Evolutionary conservation across 2,797 vertebrate species (phyloP).

Genomic region (Hoplostethus atlanticus): DNA sequence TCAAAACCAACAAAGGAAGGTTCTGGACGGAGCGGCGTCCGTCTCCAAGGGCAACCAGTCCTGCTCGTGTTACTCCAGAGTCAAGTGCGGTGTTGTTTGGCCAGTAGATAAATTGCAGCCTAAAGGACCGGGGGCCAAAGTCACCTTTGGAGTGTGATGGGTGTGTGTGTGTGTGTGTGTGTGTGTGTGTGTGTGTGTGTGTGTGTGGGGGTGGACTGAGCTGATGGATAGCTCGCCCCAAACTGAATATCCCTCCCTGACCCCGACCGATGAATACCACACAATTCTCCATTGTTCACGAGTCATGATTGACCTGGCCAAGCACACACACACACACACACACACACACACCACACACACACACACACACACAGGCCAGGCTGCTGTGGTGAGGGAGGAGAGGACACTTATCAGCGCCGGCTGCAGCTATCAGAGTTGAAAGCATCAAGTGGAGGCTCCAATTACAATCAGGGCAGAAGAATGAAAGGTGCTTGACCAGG

Average conservation of each 20-base stretch:
- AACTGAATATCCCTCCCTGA: slow-evolving; percentile 46
- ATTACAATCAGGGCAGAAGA: slow-evolving; percentile 56
- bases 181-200: slow-evolving; percentile 3
- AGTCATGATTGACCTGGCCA: slow-evolving; percentile 26
- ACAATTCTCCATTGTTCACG: slow-evolving; percentile 54
- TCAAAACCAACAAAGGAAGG: slow-evolving; percentile 41
- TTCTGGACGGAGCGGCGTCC: slow-evolving; percentile 37
- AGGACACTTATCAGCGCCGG: slow-evolving; percentile 40
- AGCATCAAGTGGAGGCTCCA: slow-evolving; percentile 58
- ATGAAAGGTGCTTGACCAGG: slow-evolving; percentile 53
- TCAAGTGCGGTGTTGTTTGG: slow-evolving; percentile 64
- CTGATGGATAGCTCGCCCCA: slow-evolving; percentile 52
- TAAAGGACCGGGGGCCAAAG: slow-evolving; percentile 52
- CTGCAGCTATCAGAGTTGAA: slow-evolving; percentile 54
- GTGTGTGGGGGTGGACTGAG: slow-evolving; percentile 2
- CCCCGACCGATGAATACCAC: slow-evolving; percentile 46
- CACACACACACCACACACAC: background rate
- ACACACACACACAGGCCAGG: background rate
- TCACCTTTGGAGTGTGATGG: slow-evolving; percentile 57
- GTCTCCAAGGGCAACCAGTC: slow-evolving; percentile 54
- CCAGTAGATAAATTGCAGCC: slow-evolving; percentile 60
- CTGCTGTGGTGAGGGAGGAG: slow-evolving; percentile 28
- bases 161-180: slow-evolving; percentile 14
- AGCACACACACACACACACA: slow-evolving; percentile 36
- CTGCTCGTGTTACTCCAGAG: slow-evolving; percentile 58